A percentile compares a stretch with the other conserved stretches of the same genome.
Evolutionary conservation across 2,113 vertebrate species (phyloP).

Genomic region (Acinonyx jubatus): DNA sequence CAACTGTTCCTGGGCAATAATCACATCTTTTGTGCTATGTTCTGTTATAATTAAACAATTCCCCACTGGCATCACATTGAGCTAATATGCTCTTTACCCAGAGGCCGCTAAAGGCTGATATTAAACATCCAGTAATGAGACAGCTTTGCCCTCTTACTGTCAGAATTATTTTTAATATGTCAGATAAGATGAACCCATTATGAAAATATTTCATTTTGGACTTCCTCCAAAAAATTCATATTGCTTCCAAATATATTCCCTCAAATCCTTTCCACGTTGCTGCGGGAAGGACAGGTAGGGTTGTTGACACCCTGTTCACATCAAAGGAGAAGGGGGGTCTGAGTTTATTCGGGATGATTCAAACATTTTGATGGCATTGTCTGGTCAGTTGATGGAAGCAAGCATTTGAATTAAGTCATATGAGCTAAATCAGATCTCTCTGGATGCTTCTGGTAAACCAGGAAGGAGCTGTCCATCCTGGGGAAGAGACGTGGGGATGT

Average conservation of each 20-base stretch:
- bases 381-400: neutral
- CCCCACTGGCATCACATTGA: slow-evolving; percentile 66
- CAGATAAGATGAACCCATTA: slow-evolving; percentile 72
- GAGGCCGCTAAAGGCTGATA: slow-evolving; percentile 60
- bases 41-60: slow-evolving; percentile 75
- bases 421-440: neutral
- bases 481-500: neutral
- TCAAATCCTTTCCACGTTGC: neutral
- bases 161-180: slow-evolving; percentile 79
- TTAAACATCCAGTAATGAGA: slow-evolving; percentile 80
- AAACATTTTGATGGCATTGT: neutral
- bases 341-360: neutral
- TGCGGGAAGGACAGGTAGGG: neutral
- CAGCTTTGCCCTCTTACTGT: slow-evolving; percentile 72
- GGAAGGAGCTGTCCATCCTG: neutral
- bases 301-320: neutral
- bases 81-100: slow-evolving; percentile 75
- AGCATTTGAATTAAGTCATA: neutral
- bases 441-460: neutral
- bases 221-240: slow-evolving; percentile 22
- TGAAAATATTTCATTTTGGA: slow-evolving; percentile 40
- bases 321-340: neutral
- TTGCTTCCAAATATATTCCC: neutral
- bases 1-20: slow-evolving; percentile 54
- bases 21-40: slow-evolving; percentile 48